Base-by-base conservation (phyloP, 2,797 vertebrate genomes). In the Lepilemur ruficaudatus region DNA sequence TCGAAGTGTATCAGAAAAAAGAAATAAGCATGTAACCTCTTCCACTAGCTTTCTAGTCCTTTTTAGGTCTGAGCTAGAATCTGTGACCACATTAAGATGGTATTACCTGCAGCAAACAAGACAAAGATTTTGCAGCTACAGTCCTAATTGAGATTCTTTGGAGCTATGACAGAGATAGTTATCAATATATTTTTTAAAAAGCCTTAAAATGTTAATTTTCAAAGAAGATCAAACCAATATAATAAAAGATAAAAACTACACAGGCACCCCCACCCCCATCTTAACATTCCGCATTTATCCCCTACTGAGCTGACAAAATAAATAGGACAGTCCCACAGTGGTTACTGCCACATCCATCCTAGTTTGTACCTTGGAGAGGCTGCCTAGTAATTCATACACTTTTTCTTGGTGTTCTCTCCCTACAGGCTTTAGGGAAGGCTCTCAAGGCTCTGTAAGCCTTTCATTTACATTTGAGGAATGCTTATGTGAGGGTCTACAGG, bases 301-400 rank as follows among this genome's bases (percentile, higher is more conserved):
- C 48, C 63, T n/a, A 32, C 50, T 88, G 92, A 89, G 46, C 52
- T 85, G 73, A 82, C 73, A 94, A 89, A 92, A 46, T 72, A 95
- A 96, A 61, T 55, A 90, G 93, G 73, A 55, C 72, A 91, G 93
- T 57, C 86, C 86, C 55, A 5, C 13, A 11, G 43, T 46, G 55
- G 43, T 69, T 92, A 38, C 48, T 20, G 48, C 28, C 52, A 82
- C 78, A 85, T 89, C 46, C 69, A 25, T 55, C 43, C 86, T 88
- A 1, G 57, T 70, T 76, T 80, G 43, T 35, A 46, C 63, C 13
- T 35, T 50, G 48, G 61, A 57, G 65, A 89, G 57, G 32, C 48
- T 57, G 72, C 55, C 65, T 92, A 35, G 41, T 18, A 91, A 18
- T 2, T 35, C 35, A 50, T 55, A 43, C 0, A 32, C 4, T 63